Evolutionary conservation across 2,888 invertebrate species (phyloP).

Genomic region (Ephialtes manifestator): DNA sequence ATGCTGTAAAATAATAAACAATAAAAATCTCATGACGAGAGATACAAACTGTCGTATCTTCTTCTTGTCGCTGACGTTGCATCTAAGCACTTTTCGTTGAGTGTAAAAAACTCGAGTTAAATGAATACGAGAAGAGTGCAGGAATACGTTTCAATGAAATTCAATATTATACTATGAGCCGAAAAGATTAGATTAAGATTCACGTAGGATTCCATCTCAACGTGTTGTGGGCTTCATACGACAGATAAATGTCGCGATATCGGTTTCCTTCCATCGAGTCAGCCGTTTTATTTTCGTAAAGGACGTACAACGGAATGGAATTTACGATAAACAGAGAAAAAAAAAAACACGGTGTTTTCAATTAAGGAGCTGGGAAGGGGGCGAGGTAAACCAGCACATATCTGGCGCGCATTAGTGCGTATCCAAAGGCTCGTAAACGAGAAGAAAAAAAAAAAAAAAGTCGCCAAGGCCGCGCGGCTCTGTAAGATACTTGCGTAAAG

Average conservation of each 20-base stretch:
- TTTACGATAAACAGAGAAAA: conserved; percentile 10
- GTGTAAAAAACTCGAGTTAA: neutral
- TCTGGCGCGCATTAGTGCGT: conserved; percentile 64
- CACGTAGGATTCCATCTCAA: neutral
- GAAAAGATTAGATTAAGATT: neutral
- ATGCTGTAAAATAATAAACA: conserved; percentile 80
- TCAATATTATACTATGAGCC: neutral
- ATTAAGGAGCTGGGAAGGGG: conserved; percentile 5
- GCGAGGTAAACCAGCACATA: conserved; percentile 56
- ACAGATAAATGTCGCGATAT: neutral
- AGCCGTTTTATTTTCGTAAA: neutral
- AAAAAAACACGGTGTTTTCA: neutral
- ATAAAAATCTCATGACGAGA: conserved; percentile 37
- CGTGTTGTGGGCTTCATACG: neutral
- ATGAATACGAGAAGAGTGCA: neutral
- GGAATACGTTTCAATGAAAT: neutral
- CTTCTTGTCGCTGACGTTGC: conserved; percentile 5
- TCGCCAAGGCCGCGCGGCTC: conserved; percentile 59
- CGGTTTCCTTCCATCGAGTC: neutral
- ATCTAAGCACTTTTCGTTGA: neutral
- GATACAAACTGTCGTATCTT: conserved; percentile 15
- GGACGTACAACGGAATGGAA: neutral
- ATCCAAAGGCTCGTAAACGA: conserved; percentile 48
- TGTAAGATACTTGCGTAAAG: neutral
- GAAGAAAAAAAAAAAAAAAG: conserved; percentile 28